These are phyloP conservation scores for Peromyscus aztecus DNA, from an alignment of 2,797 vertebrate species.

Conservation along the genomic window DNA sequence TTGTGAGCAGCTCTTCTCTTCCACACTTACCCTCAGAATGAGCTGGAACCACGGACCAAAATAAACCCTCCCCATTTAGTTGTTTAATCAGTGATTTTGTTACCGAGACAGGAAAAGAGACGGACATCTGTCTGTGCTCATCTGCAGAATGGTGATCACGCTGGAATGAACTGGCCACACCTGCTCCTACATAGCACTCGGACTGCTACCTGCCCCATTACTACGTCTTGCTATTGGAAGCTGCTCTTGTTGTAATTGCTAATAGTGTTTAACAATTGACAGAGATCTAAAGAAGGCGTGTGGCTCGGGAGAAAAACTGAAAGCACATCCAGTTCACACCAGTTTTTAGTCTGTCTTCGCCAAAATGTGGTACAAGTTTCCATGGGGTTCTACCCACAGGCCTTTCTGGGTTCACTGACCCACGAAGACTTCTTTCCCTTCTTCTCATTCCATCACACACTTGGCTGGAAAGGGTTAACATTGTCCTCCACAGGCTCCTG, in stretches of 20 bases:
- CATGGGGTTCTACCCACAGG: neutral
- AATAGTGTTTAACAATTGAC: neutral
- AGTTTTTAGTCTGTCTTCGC: neutral
- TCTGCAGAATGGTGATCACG: neutral
- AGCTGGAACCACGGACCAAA: neutral
- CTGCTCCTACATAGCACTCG: rapidly evolving
- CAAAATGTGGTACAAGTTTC: neutral
- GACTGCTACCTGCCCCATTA: neutral
- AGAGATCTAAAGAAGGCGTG: neutral
- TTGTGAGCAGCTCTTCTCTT: neutral
- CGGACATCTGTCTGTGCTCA: neutral
- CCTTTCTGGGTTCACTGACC: neutral
- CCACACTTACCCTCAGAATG: neutral
- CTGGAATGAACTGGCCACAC: neutral
- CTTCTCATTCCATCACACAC: neutral
- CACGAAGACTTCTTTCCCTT: neutral
- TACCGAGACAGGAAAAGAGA: neutral
- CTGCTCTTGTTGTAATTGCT: neutral
- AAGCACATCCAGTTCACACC: neutral
- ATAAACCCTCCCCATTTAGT: neutral
- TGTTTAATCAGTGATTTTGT: neutral
- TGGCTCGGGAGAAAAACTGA: neutral
- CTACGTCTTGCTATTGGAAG: neutral
- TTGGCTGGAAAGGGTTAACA: neutral
- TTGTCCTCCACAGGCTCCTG: neutral